Base-by-base conservation (phyloP, 2,113 vertebrate species). In the Orcinus orca region DNA sequence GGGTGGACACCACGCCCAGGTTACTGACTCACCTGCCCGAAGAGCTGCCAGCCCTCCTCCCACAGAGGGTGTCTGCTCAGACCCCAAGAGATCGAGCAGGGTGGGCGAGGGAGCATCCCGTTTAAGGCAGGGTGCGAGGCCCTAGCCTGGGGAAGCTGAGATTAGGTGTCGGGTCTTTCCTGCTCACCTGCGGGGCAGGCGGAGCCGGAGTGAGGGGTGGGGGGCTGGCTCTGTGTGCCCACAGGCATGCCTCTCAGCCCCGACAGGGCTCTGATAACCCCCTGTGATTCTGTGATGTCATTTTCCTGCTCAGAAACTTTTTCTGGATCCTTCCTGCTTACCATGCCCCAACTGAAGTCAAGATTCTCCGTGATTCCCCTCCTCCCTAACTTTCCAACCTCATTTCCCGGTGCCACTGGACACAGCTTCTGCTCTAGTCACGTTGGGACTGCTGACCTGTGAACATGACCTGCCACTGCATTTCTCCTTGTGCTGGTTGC, bases 11-110 rank as follows among this genome's bases (percentile, higher is more conserved):
- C 79, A 85, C 2, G 21, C 96, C 95, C 89, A 76, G 60, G 41
- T 11, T n/a, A 18, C 70, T 97, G 96, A 98, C 89, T 96, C 85
- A 97, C 29, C 44, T 63, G 8, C 58, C 70, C n/a, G 0, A 23
- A 74, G 13, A 71, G 31, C 44, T 96, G 97, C 95, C 96, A 90
- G 11, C 25, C 41, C 53, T 96, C 81, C 65, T 94, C 89, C 95
- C 88, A 95, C n/a, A 50, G 77, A 97, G 18, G 95, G 63, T 67
- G 77, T 93, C 86, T 95, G 68, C 68, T 60, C 33, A 96, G 91
- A 87, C 81, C 85, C 91, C 53, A 67, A 10, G 25, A 90, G 93
- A 68, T 95, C 71, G 96, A 47, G 41, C 77, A 18, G 63, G 77
- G 41, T 82, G 63, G 92, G 68, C 62, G 86, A n/a, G 62, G 63